These are phyloP conservation scores for Lasius fuliginosus DNA, from an alignment of 2,888 invertebrate genomes.

Conservation along the genomic window DNA sequence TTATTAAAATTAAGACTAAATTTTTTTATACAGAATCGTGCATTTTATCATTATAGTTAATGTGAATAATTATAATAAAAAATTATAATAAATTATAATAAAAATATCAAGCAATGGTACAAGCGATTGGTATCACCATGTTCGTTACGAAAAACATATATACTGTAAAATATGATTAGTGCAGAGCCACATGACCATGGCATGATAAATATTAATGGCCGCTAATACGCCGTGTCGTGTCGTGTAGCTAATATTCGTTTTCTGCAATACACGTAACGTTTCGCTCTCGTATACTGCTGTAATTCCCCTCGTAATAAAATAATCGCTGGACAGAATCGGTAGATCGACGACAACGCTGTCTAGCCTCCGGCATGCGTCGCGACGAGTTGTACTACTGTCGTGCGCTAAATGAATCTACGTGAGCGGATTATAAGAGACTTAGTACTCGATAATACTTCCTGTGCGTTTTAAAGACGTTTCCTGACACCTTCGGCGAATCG, in stretches of 20 bases:
- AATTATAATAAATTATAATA: not conserved
- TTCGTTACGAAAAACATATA: slow-evolving; percentile 27
- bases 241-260: slow-evolving; percentile 35
- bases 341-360: slow-evolving; percentile 45
- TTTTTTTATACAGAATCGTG: not conserved
- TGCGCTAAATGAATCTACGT: slow-evolving; percentile 43
- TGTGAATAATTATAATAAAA: slow-evolving; percentile 17
- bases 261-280: slow-evolving; percentile 8
- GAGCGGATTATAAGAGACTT: slow-evolving; percentile 33
- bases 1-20: slow-evolving; percentile 13
- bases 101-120: not conserved
- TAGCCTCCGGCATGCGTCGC: slow-evolving; percentile 14
- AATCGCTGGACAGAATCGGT: slow-evolving; percentile 32
- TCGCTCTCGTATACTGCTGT: slow-evolving; percentile 8
- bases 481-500: not conserved
- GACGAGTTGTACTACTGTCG: slow-evolving; percentile 39
- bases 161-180: slow-evolving; percentile 39
- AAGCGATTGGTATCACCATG: not conserved
- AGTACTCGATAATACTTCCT: slow-evolving; percentile 13
- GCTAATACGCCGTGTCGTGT: slow-evolving; percentile 42
- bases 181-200: slow-evolving; percentile 17
- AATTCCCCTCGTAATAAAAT: slow-evolving; percentile 42
- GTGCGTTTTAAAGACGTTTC: slow-evolving; percentile 31
- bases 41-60: not conserved
- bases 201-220: slow-evolving; percentile 53